A percentile compares a stretch with the other conserved stretches of the same genome.
These are phyloP conservation scores for Rhombomys opimus DNA, from an alignment of 2,113 vertebrate species.

Conservation along the genomic window DNA sequence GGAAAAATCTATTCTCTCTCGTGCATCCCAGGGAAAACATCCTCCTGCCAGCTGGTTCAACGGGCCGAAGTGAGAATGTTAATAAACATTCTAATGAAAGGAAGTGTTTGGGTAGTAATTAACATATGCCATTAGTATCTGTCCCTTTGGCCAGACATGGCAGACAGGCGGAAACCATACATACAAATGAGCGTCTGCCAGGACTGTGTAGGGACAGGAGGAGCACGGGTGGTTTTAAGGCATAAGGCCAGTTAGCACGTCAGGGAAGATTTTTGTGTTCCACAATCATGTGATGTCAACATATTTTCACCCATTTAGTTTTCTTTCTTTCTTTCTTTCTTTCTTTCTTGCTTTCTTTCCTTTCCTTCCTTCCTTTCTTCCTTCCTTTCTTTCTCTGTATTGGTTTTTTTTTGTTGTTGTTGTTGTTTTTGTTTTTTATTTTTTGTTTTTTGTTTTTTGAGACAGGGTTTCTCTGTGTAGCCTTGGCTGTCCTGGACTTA, in stretches of 20 bases:
- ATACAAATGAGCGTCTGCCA: constrained; percentile 92
- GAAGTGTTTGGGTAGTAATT: constrained; percentile 86
- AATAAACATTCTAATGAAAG: constrained; percentile 87
- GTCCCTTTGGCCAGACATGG: constrained; percentile 85
- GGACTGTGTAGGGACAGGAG: constrained; percentile 85
- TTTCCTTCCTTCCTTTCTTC: no score
- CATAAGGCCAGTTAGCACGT: constrained; percentile 89
- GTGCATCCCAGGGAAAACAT: constrained; percentile 8
- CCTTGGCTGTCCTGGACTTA: no score
- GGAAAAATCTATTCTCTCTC: not conserved
- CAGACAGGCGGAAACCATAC: constrained; percentile 90
- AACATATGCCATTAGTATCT: constrained; percentile 88
- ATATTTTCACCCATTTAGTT: constrained; percentile 62
- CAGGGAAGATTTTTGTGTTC: constrained; percentile 88
- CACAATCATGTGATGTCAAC: constrained; percentile 75
- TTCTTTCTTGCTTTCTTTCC: no score
- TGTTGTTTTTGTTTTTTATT: no score
- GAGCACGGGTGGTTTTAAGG: constrained; percentile 93
- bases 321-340: not conserved
- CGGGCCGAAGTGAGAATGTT: constrained; percentile 83
- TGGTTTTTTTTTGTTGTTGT: no score
- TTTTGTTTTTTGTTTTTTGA: no score
- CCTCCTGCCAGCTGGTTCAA: constrained; percentile 81
- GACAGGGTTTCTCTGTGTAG: no score
- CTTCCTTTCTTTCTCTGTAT: no score